These are phyloP conservation scores for Dendrocopos noguchii DNA, from an alignment of 2,113 vertebrate species.

Conservation along the genomic window DNA sequence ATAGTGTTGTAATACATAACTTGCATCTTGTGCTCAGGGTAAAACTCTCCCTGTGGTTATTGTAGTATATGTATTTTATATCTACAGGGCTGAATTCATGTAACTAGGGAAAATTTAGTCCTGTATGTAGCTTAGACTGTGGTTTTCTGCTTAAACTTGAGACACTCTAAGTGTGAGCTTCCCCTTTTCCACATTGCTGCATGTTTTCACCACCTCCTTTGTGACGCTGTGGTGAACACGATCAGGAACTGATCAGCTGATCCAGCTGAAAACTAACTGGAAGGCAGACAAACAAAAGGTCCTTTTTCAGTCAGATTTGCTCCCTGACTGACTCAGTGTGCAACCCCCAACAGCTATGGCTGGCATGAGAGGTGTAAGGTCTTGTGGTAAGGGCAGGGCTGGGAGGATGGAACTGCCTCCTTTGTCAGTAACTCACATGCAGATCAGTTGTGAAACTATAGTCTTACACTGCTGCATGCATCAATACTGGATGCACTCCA, in stretches of 20 bases:
- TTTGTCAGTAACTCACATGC: neutral
- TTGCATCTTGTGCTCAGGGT: neutral
- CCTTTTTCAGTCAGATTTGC: constrained; percentile 23
- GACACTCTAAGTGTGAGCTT: neutral
- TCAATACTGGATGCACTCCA: neutral
- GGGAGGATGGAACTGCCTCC: neutral
- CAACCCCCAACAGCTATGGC: neutral
- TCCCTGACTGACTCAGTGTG: neutral
- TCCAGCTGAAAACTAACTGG: constrained; percentile 36
- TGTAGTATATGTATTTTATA: neutral
- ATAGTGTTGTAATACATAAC: neutral
- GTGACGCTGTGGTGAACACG: neutral
- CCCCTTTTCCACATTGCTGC: neutral
- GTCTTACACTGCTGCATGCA: neutral
- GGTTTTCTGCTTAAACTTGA: neutral
- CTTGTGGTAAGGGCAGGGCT: neutral
- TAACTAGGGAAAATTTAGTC: neutral
- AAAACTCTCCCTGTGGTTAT: neutral
- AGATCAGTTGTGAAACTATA: neutral
- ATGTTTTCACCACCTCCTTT: constrained; percentile 29
- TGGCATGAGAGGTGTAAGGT: neutral
- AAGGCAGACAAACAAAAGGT: constrained; percentile 47
- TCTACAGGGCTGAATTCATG: neutral
- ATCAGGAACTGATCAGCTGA: constrained; percentile 48
- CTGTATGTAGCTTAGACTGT: neutral